These are phyloP conservation scores for Rhopalosiphum maidis DNA, from an alignment of 1,140 invertebrate species.

Conservation along the genomic window DNA sequence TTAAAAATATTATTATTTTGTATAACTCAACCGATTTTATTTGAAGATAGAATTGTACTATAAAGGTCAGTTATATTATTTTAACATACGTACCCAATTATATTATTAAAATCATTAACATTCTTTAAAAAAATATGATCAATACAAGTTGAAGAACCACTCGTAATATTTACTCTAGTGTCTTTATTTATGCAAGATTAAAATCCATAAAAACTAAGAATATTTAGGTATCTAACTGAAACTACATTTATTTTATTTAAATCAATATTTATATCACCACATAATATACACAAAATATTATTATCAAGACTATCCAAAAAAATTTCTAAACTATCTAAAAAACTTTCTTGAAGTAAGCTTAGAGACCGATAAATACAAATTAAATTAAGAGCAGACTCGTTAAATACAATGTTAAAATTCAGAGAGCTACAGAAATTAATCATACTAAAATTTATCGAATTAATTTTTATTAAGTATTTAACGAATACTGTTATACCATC, in stretches of 20 bases:
- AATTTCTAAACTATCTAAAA: background rate
- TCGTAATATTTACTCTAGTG: background rate
- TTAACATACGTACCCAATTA: too few species aligned
- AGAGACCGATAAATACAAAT: background rate
- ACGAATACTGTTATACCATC: background rate
- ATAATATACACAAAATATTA: background rate
- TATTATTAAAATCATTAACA: too few species aligned
- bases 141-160: too few species aligned
- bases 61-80: too few species aligned
- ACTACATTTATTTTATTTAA: background rate
- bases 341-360: background rate
- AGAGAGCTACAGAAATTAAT: background rate
- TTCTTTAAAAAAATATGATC: too few species aligned
- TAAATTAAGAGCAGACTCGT: background rate
- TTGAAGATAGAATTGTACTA: too few species aligned
- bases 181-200: background rate
- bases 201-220: background rate
- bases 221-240: background rate
- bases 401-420: background rate
- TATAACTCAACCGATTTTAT: too few species aligned
- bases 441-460: background rate
- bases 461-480: background rate
- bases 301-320: background rate
- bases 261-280: background rate
- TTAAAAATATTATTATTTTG: too few species aligned